A percentile compares a stretch with the other conserved stretches of the same genome.
phyloP scores from a whole-genome alignment of 2,888 invertebrate genomes.

The Liposcelis brunnea region DNA sequence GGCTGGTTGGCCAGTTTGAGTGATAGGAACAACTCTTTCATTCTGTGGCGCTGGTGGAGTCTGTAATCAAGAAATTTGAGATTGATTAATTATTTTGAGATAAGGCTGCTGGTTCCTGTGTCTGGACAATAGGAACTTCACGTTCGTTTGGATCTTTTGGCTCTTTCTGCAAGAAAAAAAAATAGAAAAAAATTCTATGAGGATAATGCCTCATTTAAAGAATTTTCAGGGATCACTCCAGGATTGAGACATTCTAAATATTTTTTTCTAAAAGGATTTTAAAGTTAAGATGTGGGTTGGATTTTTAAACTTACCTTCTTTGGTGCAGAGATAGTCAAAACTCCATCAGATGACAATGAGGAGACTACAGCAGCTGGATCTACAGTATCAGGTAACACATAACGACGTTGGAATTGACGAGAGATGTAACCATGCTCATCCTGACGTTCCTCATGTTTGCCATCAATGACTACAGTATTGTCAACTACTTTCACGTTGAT shows the following conservation, averaged over 20 bases:
- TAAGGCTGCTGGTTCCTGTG: slow-evolving; percentile 42
- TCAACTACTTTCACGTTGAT: slow-evolving; percentile 30
- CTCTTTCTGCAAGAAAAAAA: slow-evolving; percentile 5
- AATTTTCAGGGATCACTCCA: too few relatives aligned
- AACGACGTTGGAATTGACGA: slow-evolving; percentile 30
- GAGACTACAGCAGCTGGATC: slow-evolving; percentile 28
- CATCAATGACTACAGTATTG: slow-evolving; percentile 29
- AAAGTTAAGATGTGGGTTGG: background rate
- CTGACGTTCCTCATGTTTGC: slow-evolving; percentile 31
- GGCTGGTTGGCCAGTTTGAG: slow-evolving; percentile 17
- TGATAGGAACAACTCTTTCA: slow-evolving; percentile 15
- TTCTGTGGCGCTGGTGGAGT: background rate
- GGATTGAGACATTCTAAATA: too few relatives aligned
- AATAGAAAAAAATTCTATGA: background rate
- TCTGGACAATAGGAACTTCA: slow-evolving; percentile 53
- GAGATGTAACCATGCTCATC: slow-evolving; percentile 33
- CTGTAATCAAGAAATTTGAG: too few relatives aligned
- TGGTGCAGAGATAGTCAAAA: slow-evolving; percentile 30
- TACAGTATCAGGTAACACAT: slow-evolving; percentile 29
- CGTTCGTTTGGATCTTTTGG: slow-evolving; percentile 23
- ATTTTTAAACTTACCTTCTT: slow-evolving; percentile 21
- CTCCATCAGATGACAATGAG: slow-evolving; percentile 29
- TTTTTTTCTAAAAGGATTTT: too few relatives aligned
- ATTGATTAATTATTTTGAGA: too few relatives aligned
- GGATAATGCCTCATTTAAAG: too few relatives aligned